phyloP scores from a whole-genome alignment of 2,888 invertebrate species.

The Epistrophella euchroma region DNA sequence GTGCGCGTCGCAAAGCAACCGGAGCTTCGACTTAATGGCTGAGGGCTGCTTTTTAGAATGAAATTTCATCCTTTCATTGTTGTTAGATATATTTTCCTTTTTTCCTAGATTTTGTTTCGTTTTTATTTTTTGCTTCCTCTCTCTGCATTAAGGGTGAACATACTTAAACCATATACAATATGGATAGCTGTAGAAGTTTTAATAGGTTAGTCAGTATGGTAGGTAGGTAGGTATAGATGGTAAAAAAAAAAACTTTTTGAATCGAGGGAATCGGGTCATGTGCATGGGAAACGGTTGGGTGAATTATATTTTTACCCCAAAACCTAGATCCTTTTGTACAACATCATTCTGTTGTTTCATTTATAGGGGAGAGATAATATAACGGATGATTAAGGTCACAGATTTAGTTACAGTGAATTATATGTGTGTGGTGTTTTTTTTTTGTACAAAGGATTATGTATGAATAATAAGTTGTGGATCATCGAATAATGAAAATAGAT shows the following conservation, averaged over 20 bases:
- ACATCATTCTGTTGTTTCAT: conserved; percentile 26
- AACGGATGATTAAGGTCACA: conserved; percentile 45
- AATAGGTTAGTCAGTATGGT: conserved; percentile 29
- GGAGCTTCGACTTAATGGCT: conserved; percentile 65
- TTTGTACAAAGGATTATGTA: conserved; percentile 15
- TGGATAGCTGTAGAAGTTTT: conserved; percentile 24
- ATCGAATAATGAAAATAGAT: conserved; percentile 4
- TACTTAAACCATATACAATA: conserved; percentile 30
- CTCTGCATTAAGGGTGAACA: conserved; percentile 25
- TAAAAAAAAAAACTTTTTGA: conserved; percentile 29
- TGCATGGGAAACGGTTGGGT: conserved; percentile 46
- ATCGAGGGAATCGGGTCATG: conserved; percentile 71
- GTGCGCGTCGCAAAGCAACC: conserved; percentile 31
- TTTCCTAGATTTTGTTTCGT: conserved; percentile 48
- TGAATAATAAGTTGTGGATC: not conserved
- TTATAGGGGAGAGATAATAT: conserved; percentile 11
- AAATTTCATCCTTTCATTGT: conserved; percentile 71
- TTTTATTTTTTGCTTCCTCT: conserved; percentile 48
- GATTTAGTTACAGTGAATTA: conserved; percentile 41
- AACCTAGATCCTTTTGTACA: conserved; percentile 40
- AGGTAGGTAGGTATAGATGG: not conserved
- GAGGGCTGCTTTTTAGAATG: conserved; percentile 67
- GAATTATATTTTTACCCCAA: conserved; percentile 28
- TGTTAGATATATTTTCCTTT: conserved; percentile 46
- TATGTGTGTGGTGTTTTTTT: not conserved